Percentiles rank a stretch among this genome's conserved stretches.
These are phyloP conservation scores for Sialia sialis DNA, from an alignment of 2,113 vertebrate genomes.

Conservation along the genomic window DNA sequence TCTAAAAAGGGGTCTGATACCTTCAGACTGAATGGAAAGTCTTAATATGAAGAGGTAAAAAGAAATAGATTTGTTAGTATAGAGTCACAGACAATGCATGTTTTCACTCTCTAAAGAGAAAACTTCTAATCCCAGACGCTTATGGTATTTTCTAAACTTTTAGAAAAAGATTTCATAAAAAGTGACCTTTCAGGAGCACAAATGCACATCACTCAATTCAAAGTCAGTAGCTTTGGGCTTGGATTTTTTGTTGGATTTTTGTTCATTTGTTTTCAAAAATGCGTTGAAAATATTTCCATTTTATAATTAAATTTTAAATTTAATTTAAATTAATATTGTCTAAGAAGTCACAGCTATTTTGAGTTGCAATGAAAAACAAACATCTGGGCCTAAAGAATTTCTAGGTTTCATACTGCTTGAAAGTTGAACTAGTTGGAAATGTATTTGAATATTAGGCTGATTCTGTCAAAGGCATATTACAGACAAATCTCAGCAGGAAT, in stretches of 20 bases:
- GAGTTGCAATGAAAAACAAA: background rate
- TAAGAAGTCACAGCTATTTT: background rate
- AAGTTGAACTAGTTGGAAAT: background rate
- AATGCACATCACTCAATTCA: background rate
- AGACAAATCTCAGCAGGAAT: background rate
- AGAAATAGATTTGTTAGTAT: background rate
- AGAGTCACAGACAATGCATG: background rate
- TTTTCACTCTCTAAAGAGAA: background rate
- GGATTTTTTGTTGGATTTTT: fast-evolving
- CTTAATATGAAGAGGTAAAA: background rate
- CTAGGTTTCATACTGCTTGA: background rate
- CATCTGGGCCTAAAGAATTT: background rate
- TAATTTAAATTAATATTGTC: background rate
- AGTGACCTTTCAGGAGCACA: background rate
- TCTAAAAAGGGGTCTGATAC: background rate
- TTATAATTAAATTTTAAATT: background rate
- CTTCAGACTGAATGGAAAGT: background rate
- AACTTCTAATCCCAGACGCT: background rate
- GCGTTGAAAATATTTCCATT: background rate
- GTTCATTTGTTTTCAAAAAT: background rate
- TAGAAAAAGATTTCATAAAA: background rate
- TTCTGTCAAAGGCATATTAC: background rate
- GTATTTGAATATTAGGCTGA: background rate
- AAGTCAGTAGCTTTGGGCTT: background rate
- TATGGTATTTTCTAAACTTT: background rate